Base-by-base conservation (phyloP, 1,140 invertebrate genomes). In the Amyelois transitella region DNA sequence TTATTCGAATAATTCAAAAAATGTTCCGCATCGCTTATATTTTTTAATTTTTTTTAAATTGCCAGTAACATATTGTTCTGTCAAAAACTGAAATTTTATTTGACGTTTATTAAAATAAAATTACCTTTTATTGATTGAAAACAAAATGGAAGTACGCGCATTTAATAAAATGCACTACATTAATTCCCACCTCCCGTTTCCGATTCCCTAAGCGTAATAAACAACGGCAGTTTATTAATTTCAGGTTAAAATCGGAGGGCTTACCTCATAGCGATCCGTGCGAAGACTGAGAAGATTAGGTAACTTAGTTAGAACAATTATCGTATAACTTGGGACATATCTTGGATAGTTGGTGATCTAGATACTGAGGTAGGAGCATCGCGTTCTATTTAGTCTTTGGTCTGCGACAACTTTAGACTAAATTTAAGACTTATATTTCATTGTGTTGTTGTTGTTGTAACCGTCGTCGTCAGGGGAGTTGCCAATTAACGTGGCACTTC, bases 181-280 rank as follows among this genome's bases (percentile, higher is more conserved):
- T n/a, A n/a, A n/a, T n/a, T n/a, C n/a, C 20, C 19, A 22, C 45
- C 21, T 38, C 45, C 25, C 18, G 2, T 17, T 50, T 5, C 4
- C 12, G 25, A 25, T 43, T 17, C 22, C 32, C 32, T 38, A 38
- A 38, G 32, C 18, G 28, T 56, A 14, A 45, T 18, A 25, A 25
- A 18, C 10, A 76, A 75, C 64, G 66, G 55, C 63, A 69, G 71
- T 79, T 81, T 79, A 72, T 81, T 81, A 66, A 73, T 81, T 81
- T 81, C 78, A 81, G 78, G 75, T 76, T 77, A 58, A 81, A 81
- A 77, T 66, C 62, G 71, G 78, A 72, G 69, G 64, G 66, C 64
- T 67, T 56, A 60, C 58, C 69, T 79, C 64, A 64, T 64, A 71
- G 57, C 50, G 66, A 75, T 60, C 65, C 63, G 58, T 53, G 62